Percentiles rank a stretch among this genome's conserved stretches.
These are phyloP conservation scores for Cryptocheilus praepositus DNA, from an alignment of 2,888 invertebrate genomes.

Conservation along the genomic window DNA sequence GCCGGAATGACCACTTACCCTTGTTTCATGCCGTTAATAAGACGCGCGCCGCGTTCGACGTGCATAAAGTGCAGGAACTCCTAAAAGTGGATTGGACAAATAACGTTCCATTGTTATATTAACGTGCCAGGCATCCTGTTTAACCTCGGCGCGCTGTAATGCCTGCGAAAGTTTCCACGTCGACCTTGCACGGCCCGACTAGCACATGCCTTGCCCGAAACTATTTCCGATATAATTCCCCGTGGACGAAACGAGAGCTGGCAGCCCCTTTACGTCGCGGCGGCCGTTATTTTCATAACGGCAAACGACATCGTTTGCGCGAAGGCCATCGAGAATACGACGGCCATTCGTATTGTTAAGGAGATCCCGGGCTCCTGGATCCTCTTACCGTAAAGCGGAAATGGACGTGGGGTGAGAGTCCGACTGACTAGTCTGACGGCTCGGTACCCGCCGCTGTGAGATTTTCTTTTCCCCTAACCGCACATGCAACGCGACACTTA, in stretches of 20 bases:
- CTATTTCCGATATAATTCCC: conserved; percentile 59
- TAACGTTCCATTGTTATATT: conserved; percentile 59
- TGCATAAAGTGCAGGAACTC: too few relatives aligned
- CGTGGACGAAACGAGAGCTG: conserved; percentile 32
- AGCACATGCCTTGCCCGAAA: conserved; percentile 42
- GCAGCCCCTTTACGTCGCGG: conserved; percentile 32
- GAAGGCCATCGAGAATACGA: conserved; percentile 48
- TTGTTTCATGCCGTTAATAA: conserved; percentile 18
- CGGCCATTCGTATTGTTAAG: conserved; percentile 52
- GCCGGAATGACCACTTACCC: too few relatives aligned
- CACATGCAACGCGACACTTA: not conserved
- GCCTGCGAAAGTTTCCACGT: conserved; percentile 38
- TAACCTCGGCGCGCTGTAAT: conserved; percentile 41
- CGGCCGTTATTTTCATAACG: conserved; percentile 57
- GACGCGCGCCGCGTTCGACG: too few relatives aligned
- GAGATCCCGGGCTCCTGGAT: conserved; percentile 41
- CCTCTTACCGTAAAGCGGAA: conserved; percentile 44
- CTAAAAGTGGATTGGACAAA: conserved; percentile 38
- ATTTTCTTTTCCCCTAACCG: conserved; percentile 2
- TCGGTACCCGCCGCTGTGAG: too few relatives aligned
- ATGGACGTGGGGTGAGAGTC: conserved; percentile 33
- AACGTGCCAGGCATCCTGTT: conserved; percentile 39
- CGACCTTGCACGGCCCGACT: conserved; percentile 8
- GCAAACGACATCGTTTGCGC: conserved; percentile 47
- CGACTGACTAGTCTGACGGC: conserved; percentile 10